Conservation (phyloP, 2,113 vertebrate genomes). For the Ranitomeya imitator region DNA sequence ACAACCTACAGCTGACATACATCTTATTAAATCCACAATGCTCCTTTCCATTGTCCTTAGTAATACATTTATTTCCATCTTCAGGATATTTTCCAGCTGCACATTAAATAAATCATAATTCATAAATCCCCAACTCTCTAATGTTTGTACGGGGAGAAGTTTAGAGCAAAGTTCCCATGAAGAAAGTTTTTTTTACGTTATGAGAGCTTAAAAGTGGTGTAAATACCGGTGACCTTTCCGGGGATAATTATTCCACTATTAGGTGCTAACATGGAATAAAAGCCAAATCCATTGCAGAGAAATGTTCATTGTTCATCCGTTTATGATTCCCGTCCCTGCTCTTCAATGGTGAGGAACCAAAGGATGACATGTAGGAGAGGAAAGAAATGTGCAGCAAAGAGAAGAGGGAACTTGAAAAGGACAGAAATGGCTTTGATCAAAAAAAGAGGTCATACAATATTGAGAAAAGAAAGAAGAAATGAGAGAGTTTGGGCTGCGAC, state of each 20-base stretch:
- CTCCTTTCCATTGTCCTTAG: background rate
- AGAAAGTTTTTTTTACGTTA: slow-evolving; percentile 27
- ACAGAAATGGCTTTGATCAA: slow-evolving; percentile 27
- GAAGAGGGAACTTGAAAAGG: background rate
- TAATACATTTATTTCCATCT: background rate
- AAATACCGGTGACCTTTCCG: slow-evolving; percentile 25
- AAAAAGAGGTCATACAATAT: slow-evolving; percentile 28
- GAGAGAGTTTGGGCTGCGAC: background rate
- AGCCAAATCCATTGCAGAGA: background rate
- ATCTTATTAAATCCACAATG: too few relatives aligned
- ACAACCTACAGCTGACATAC: too few relatives aligned
- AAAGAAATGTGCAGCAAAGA: background rate
- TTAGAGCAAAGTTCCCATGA: slow-evolving; percentile 18
- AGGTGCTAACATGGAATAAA: background rate
- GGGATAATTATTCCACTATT: slow-evolving; percentile 44
- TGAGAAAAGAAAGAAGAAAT: slow-evolving; percentile 2
- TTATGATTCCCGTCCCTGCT: slow-evolving; percentile 1
- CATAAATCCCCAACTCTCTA: background rate
- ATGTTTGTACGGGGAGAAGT: background rate
- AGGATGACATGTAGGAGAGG: background rate
- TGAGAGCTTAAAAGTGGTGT: slow-evolving; percentile 36
- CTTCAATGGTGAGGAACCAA: background rate
- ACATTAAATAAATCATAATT: background rate
- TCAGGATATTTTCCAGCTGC: background rate
- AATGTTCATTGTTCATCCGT: slow-evolving; percentile 33